phyloP scores from a whole-genome alignment of 2,113 vertebrate genomes.

The Phyllostomus discolor region DNA sequence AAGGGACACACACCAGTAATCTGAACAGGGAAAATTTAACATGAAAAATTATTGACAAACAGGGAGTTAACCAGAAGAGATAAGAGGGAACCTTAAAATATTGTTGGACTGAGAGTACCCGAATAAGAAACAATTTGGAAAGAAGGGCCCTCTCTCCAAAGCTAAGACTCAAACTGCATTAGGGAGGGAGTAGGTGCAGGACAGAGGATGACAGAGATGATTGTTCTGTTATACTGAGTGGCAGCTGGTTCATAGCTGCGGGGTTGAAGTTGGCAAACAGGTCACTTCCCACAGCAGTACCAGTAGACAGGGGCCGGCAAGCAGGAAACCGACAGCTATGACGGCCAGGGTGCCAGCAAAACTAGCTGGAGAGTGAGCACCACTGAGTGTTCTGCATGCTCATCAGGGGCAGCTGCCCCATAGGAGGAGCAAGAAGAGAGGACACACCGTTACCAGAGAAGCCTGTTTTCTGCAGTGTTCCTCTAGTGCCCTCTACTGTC shows the following conservation, averaged over 20 bases:
- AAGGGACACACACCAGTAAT: not conserved
- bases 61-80: not conserved
- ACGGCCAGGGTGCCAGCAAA: not conserved
- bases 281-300: not conserved
- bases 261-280: not conserved
- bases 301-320: not conserved
- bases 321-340: not conserved
- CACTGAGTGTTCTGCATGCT: not conserved
- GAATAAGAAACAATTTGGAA: not conserved
- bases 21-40: not conserved
- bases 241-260: not conserved
- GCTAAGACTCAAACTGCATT: not conserved
- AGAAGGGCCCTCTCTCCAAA: not conserved
- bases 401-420: not conserved
- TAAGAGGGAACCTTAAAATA: not conserved
- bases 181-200: not conserved
- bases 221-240: not conserved
- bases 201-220: not conserved
- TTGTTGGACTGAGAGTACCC: not conserved
- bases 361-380: not conserved
- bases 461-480: not conserved
- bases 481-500: slow-evolving; percentile 59
- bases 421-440: not conserved
- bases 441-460: too few relatives aligned
- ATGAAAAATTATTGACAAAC: not conserved